Evolutionary conservation across 2,888 invertebrate genomes (phyloP).

Genomic region (Brachycybe producta): DNA sequence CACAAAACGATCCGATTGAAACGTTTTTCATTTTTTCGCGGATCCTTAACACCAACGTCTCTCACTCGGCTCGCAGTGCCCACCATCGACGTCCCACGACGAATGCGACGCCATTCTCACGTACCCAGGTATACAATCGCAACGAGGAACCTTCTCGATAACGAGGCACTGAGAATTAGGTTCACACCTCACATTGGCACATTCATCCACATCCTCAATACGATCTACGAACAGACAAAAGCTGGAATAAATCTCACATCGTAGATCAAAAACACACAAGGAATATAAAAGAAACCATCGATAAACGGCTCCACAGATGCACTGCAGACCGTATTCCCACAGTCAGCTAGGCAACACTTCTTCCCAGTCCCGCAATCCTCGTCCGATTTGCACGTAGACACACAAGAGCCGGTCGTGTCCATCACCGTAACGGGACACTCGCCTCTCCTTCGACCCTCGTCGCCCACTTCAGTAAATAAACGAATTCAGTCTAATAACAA

Average conservation of each 20-base stretch:
- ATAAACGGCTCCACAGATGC: constrained; percentile 21
- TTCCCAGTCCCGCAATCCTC: constrained; percentile 24
- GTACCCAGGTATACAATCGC: background rate
- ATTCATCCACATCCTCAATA: background rate
- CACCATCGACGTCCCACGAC: too few species aligned
- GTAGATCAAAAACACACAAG: constrained; percentile 8
- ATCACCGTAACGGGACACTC: constrained; percentile 16
- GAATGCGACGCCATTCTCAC: too few species aligned
- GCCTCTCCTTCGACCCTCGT: background rate
- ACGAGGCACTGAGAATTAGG: background rate
- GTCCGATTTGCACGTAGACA: constrained; percentile 23
- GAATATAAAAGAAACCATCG: constrained; percentile 19
- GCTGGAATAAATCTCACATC: background rate
- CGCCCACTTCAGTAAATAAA: too few species aligned
- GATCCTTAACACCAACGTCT: too few species aligned
- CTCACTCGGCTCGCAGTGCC: too few species aligned
- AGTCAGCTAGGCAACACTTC: constrained; percentile 24
- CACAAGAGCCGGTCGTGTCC: constrained; percentile 12
- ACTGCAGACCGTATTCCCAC: constrained; percentile 25
- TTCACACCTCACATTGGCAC: background rate
- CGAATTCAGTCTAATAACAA: background rate
- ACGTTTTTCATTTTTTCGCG: too few species aligned
- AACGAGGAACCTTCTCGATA: background rate
- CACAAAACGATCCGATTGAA: too few species aligned
- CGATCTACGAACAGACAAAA: too few species aligned